These are phyloP conservation scores for Anser brachyrhynchus DNA, from an alignment of 2,113 vertebrate genomes.

Conservation along the genomic window DNA sequence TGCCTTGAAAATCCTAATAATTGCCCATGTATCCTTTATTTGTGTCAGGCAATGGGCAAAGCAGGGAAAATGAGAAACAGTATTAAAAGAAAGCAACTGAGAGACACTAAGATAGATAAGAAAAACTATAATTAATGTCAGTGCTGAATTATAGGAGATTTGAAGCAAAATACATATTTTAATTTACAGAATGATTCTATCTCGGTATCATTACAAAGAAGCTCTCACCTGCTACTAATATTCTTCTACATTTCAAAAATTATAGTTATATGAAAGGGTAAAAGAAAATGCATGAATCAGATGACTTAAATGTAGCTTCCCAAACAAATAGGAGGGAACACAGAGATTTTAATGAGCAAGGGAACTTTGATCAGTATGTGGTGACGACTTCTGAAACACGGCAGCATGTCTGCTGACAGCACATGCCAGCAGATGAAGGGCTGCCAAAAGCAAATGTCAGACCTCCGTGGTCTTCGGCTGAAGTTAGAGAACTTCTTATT, in stretches of 20 bases:
- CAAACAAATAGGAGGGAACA: background rate
- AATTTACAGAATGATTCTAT: constrained; percentile 23
- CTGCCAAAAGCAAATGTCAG: background rate
- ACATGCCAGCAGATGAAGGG: background rate
- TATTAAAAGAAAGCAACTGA: background rate
- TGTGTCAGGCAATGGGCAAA: background rate
- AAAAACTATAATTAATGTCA: constrained; percentile 46
- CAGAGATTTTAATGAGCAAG: background rate
- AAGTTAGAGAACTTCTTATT: background rate
- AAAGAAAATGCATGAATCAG: background rate
- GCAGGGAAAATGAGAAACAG: background rate
- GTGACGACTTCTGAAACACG: background rate
- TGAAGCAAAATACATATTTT: constrained; percentile 39
- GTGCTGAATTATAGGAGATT: background rate
- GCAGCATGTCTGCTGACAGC: background rate
- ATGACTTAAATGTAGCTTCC: background rate
- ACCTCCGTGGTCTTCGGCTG: background rate
- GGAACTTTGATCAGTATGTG: background rate
- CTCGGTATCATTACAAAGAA: background rate
- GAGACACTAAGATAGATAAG: background rate
- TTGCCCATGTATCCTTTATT: constrained; percentile 1
- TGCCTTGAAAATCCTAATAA: constrained; percentile 18
- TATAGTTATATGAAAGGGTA: background rate
- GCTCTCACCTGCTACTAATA: background rate
- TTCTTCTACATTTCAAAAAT: background rate